A percentile compares a stretch with the other conserved stretches of the same genome.
phyloP scores from a whole-genome alignment of 2,113 vertebrate species.

The Buteo buteo region DNA sequence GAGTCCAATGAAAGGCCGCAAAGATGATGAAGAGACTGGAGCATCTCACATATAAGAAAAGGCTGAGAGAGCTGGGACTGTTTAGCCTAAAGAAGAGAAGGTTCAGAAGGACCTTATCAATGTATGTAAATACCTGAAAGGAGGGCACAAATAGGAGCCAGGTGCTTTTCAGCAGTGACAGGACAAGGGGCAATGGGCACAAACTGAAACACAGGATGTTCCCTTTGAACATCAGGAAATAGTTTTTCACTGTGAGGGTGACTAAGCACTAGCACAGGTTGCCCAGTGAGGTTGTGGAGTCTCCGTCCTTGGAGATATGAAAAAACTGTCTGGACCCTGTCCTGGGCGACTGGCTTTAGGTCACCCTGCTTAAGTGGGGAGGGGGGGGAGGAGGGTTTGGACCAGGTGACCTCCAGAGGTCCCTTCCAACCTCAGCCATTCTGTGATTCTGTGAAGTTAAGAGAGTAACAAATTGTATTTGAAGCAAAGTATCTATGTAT shows the following conservation, averaged over 20 bases:
- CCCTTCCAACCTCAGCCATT: neutral
- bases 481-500: neutral
- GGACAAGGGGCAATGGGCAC: neutral
- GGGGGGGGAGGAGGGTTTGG: neutral
- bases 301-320: neutral
- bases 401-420: neutral
- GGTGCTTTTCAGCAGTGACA: neutral
- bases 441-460: neutral
- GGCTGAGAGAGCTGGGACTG: neutral
- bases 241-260: neutral
- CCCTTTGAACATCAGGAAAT: neutral
- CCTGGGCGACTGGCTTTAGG: neutral
- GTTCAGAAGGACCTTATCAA: neutral
- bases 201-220: neutral
- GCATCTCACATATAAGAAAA: neutral
- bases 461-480: neutral
- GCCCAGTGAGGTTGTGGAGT: neutral
- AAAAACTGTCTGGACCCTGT: neutral
- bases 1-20: neutral
- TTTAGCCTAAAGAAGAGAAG: neutral
- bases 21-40: neutral
- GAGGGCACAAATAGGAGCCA: neutral
- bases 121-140: neutral
- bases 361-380: neutral
- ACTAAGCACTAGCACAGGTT: neutral